Base-by-base conservation (phyloP, 1,140 invertebrate genomes). In the Homarus americanus region DNA sequence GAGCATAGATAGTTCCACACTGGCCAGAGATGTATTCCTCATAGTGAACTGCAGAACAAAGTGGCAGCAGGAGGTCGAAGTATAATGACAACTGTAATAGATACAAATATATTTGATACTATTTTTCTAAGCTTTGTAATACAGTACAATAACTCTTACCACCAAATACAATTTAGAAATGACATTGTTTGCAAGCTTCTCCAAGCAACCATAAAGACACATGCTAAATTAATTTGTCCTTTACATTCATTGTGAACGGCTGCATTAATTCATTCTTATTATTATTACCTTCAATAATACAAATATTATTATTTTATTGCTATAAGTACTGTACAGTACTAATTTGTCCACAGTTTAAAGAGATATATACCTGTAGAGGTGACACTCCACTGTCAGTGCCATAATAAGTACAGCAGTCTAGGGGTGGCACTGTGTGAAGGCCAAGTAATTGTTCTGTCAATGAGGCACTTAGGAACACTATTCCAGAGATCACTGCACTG, bases 331-430 rank as follows among this genome's bases (percentile, higher is more conserved):
- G n/a, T n/a, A n/a, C n/a, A n/a, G n/a, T n/a, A n/a, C n/a, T 49
- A 49, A 49, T 49, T 7, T 38, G 2, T 10, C 1, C 24, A 79
- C 73, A 34, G 44, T n/a, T 72, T 32, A 15, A 9, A 24, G 40
- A n/a, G 7, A 53, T 2, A 20, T 12, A 38, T 93, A 95, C 95
- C 93, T 95, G 94, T 41, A 95, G 93, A 15, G 95, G 94, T 78
- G 94, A 92, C 76, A 94, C 93, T 28, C 95, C 95, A 93, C 94
- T 95, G 93, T 95, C 95, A 32, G 94, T 85, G 24, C 95, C 95
- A 92, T 95, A 93, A 93, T 95, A 95, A 0, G 95, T 95, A 92
- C 95, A 95, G 79, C 94, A 94, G 93, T 95, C 94, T 17, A 95
- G 90, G 32, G 95, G 95, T 24, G 94, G 94, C 44, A 94, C 93